A percentile compares a stretch with the other conserved stretches of the same genome.
Evolutionary conservation across 2,888 invertebrate species (phyloP).

Genomic region (Malthinus seriepunctatus): DNA sequence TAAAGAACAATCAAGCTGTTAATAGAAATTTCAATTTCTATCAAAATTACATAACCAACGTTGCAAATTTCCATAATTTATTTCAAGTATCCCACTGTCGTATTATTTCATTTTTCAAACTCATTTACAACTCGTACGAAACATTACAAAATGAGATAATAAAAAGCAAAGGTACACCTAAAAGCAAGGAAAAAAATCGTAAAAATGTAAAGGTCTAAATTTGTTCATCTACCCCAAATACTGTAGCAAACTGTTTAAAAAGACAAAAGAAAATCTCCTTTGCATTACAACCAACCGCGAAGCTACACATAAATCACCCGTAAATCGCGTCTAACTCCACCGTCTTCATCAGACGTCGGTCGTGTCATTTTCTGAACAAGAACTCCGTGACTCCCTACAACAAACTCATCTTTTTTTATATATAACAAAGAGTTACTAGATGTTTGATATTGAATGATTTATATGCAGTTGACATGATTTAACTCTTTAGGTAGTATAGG

Average conservation of each 20-base stretch:
- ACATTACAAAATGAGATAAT: background rate
- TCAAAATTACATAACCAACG: too few relatives aligned
- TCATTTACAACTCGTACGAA: too few relatives aligned
- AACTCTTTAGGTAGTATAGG: too few relatives aligned
- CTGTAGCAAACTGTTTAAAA: constrained; percentile 8
- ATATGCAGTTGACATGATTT: too few relatives aligned
- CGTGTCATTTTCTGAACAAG: constrained; percentile 26
- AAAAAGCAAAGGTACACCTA: background rate
- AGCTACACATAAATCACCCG: constrained; percentile 25
- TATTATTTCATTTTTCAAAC: too few relatives aligned
- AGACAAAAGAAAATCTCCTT: constrained; percentile 23
- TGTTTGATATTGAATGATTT: constrained; percentile 20
- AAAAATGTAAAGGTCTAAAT: constrained; percentile 14
- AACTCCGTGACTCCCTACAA: constrained; percentile 11
- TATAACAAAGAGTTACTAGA: constrained; percentile 23
- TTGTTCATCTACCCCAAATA: constrained; percentile 14
- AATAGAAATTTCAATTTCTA: too few relatives aligned
- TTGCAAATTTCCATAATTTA: too few relatives aligned
- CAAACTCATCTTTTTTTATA: constrained; percentile 22
- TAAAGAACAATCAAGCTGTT: too few relatives aligned
- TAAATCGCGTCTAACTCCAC: constrained; percentile 27
- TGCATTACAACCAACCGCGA: constrained; percentile 16
- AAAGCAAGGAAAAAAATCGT: background rate
- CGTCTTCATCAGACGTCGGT: constrained; percentile 25
- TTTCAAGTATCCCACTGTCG: too few relatives aligned